A percentile compares a stretch with the other conserved stretches of the same genome.
Evolutionary conservation across 2,888 invertebrate species (phyloP).

Genomic region (Eupeodes latifasciatus): DNA sequence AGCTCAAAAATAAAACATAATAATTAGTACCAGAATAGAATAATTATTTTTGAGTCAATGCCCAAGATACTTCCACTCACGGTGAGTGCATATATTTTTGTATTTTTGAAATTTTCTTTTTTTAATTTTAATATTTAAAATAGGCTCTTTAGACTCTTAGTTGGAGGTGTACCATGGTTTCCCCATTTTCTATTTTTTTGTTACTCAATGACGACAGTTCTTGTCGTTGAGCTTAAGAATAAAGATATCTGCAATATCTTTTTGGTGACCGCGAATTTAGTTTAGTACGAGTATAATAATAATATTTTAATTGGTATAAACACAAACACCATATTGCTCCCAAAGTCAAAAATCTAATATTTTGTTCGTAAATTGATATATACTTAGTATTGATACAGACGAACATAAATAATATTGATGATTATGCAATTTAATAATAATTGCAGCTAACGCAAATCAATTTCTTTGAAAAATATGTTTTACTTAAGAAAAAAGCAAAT

Average conservation of each 20-base stretch:
- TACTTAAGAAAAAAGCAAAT: constrained; percentile 9
- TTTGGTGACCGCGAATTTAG: constrained; percentile 1
- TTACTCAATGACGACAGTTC: constrained; percentile 41
- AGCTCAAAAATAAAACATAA: constrained; percentile 23
- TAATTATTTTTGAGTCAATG: background rate
- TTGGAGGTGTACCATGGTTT: constrained; percentile 32
- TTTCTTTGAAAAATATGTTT: constrained; percentile 1
- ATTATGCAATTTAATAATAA: constrained; percentile 60
- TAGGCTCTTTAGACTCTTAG: constrained; percentile 17
- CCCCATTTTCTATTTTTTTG: constrained; percentile 7
- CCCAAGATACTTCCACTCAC: constrained; percentile 41
- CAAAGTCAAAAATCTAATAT: background rate
- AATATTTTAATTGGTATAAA: constrained; percentile 3
- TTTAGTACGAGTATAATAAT: background rate
- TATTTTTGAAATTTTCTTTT: constrained; percentile 40
- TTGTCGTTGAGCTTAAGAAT: constrained; percentile 16
- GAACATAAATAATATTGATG: background rate
- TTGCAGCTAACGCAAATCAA: constrained; percentile 1
- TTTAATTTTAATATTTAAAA: constrained; percentile 44
- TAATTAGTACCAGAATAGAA: constrained; percentile 2
- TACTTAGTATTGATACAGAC: background rate
- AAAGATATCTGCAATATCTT: background rate
- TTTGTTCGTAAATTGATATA: background rate
- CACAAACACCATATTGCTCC: background rate
- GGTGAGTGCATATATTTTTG: constrained; percentile 46